Evolutionary conservation across 2,888 invertebrate genomes (phyloP), one percentile per base, ranked within the genome.

Genomic region (Netelia virgata): DNA sequence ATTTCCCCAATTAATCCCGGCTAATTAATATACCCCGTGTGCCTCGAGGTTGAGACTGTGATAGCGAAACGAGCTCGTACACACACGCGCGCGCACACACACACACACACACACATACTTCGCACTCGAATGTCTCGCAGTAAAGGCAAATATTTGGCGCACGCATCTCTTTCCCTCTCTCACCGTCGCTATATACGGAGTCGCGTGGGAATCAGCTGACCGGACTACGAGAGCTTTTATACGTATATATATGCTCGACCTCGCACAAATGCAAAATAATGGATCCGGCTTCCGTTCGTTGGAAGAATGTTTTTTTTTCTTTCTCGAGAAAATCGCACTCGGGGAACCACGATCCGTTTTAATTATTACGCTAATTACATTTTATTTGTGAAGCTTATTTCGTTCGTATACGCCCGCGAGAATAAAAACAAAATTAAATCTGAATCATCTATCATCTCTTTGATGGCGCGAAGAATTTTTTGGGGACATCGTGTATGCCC

Each of bases 201-300:
- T 66, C 70, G 81, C 84, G 84, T 86, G 81, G 83, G 81, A 86
- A 86, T 86, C 83, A 77, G 83, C 79, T 85, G 85, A 83, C 80
- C 74, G 83, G 74, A 66, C 70, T 79, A 16, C 18, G 1, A 64
- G 66, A 72, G 70, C 70, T 79, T 75, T 72, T 53, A n/a, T 50
- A 14, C 53, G n/a, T 16, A 53, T 53, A n/a, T 66, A 59, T 83
- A 61, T 59, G 41, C 76, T 50, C 66, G 64, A 73, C 66, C 74
- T 57, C 61, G 85, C 78, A 55, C 63, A 74, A 77, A 83, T 81
- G 68, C 69, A 70, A 76, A 80, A 80, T 80, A 76, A 79, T 76
- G 68, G 69, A 59, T 63, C 79, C 64, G 57, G 72, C 80, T 73
- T 80, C 82, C 74, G 79, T 76, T 82, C 63, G 70, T 57, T 53